Evolutionary conservation across 2,888 invertebrate genomes (phyloP).

Genomic region (Tuta absoluta): DNA sequence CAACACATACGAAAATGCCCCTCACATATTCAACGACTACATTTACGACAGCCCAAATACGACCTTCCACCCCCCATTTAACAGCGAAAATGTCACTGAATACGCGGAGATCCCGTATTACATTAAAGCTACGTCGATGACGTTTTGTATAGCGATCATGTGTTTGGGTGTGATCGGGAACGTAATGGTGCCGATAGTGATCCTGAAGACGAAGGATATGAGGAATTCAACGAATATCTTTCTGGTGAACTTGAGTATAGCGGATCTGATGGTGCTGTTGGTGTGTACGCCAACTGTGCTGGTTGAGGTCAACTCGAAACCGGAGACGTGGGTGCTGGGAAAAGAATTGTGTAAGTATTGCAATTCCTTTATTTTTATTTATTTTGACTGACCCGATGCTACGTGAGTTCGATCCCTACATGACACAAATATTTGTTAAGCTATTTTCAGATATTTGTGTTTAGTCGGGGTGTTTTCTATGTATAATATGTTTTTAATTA

Average conservation of each 20-base stretch:
- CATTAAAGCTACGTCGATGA: conserved; percentile 93
- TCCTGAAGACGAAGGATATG: conserved; percentile 95
- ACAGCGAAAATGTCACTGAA: conserved; percentile 59
- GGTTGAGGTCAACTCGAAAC: conserved; percentile 95
- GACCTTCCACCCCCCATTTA: conserved; percentile 4
- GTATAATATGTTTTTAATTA: too few species aligned
- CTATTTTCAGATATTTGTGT: too few species aligned
- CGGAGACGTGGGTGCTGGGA: conserved; percentile 96
- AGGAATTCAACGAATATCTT: conserved; percentile 97
- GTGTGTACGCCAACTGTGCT: conserved; percentile 96
- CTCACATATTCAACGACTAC: conserved; percentile 25
- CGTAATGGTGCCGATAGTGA: conserved; percentile 95
- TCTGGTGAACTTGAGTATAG: conserved; percentile 95
- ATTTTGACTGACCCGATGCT: too few species aligned
- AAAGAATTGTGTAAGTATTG: conserved; percentile 94
- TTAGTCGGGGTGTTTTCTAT: too few species aligned
- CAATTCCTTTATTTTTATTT: neutral
- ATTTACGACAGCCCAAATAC: conserved; percentile 7
- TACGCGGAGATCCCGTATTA: conserved; percentile 88
- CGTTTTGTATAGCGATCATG: conserved; percentile 93
- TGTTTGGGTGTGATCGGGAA: conserved; percentile 95
- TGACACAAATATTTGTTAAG: too few species aligned
- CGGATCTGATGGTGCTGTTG: conserved; percentile 94
- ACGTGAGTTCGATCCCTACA: too few species aligned
- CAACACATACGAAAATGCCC: conserved; percentile 53